Evolutionary conservation across 2,888 invertebrate genomes (phyloP), one percentile per base, ranked within the genome.

Genomic region (Lasioglossum malachurum): DNA sequence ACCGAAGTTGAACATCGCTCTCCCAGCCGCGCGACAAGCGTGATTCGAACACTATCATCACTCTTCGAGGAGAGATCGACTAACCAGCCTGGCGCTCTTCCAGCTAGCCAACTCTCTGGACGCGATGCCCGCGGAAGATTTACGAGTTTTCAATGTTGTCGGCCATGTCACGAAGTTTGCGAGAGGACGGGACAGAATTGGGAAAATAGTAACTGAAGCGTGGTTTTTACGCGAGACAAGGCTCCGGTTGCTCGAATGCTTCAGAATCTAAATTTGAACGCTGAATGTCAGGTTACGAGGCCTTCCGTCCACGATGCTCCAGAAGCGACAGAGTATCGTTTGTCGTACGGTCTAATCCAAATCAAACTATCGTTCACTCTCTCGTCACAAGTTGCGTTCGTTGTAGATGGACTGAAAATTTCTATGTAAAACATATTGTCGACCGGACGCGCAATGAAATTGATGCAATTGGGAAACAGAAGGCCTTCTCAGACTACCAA

Each of bases 101-200:
- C 74, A 78, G 35, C 60, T 31, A 60, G 7, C 23, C 46, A n/a
- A 16, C 53, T 75, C 49, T 72, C 49, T 75, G 78, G 67, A 16
- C 41, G 16, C 27, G 77, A 82, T 31, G 69, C 38, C 12, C 41
- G 19, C 14, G 19, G 35, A 19, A 64, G 16, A 82, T 75, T 38
- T 53, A 80, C 77, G 85, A 77, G 31, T 73, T 80, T 41, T 71
- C 67, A 41, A 74, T 76, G 83, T 74, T 46, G 73, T 67, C 31
- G 31, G 41, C 16, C 31, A 76, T 27, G 14, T 14, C 12, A 14
- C 60, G 3, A 2, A 14, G 64, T 16, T 53, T 53, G 8, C 23
- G 49, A 23, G 23, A 14, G 49, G 7, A n/a, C 53, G 23, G n/a
- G 23, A n/a, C 23, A 3, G n/a, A n/a, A 53, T 53, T n/a, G 53